These are phyloP conservation scores for Archocentrus centrarchus DNA, from an alignment of 2,113 vertebrate species.

Conservation along the genomic window DNA sequence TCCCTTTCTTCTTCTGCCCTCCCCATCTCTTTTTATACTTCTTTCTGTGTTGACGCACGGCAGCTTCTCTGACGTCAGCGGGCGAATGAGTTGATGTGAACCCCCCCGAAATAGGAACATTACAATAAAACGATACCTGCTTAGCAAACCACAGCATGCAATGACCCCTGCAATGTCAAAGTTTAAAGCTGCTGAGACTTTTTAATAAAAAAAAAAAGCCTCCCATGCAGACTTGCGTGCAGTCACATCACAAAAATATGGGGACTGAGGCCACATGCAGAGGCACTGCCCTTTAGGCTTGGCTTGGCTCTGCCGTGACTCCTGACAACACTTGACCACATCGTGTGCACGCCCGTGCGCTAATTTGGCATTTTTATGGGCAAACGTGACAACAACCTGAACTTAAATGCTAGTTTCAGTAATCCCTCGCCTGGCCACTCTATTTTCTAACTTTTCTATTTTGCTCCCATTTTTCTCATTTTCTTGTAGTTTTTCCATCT, in stretches of 20 bases:
- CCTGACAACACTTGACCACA: conserved; percentile 27
- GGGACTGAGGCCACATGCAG: conserved; percentile 12
- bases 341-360: neutral
- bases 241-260: conserved; percentile 22
- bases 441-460: too few species aligned
- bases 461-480: neutral
- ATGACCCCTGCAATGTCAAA: conserved; percentile 30
- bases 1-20: neutral
- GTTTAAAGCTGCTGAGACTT: conserved; percentile 37
- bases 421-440: too few species aligned
- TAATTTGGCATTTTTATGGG: conserved; percentile 28
- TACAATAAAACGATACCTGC: conserved; percentile 36
- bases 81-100: conserved; percentile 26
- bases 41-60: conserved; percentile 22
- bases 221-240: neutral
- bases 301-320: neutral
- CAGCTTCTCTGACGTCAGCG: conserved; percentile 73
- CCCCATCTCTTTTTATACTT: neutral
- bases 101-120: conserved; percentile 33
- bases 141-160: conserved; percentile 21
- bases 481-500: neutral
- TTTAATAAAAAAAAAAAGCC: neutral
- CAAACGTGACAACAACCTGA: conserved; percentile 9
- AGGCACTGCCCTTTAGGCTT: conserved; percentile 21
- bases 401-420: conserved; percentile 4